Evolutionary conservation across 37 sponge, comb jelly and placozoan genomes (phyloP), one percentile per base, ranked within the genome.

Genomic region (Beroe forskalii): DNA sequence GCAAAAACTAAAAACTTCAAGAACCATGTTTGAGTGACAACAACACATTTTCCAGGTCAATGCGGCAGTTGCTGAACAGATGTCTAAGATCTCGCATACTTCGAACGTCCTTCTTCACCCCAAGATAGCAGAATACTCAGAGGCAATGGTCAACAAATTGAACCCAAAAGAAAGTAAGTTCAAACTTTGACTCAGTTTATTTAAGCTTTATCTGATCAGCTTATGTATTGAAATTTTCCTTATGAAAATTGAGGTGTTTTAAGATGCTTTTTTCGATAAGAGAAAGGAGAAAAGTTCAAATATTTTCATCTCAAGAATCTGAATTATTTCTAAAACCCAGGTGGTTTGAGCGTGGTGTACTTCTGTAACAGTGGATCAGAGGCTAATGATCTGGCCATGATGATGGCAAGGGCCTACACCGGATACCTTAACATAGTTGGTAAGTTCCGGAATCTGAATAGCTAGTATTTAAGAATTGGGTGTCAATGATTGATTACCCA

Each of bases 341-440:
- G 37, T 61, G 23, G 20, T 31, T 24, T 92, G 61, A 90, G 95
- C 91, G 95, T 95, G 4, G 93, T 94, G 31, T 94, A 93, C 91
- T 91, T 97, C 89, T 93, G 93, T 22, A 97, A 95, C 95, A 97
- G 98, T 92, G 98, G 98, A 27, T 92, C 93, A 24, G 98, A 97
- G 64, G 98, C 98, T 41, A 97, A 97, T 90, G 98, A 97, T 36
- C 89, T 95, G 91, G 98, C 98, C 19, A 91, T 97, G 91, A 23
- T 94, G 62, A 94, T 97, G 95, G 95, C 98, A 43, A 31, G 95
- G 24, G 91, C 95, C 27, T 67, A 97, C 90, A 97, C 98, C 43
- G 96, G 96, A 60, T 91, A 93, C 20, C 94, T 91, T 80, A 94
- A 95, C 38, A 93, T 95, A 43, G 62, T 97, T 40, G 22, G 91